Evolutionary conservation across 2,113 vertebrate genomes (phyloP).

Genomic region (Oplegnathus fasciatus): DNA sequence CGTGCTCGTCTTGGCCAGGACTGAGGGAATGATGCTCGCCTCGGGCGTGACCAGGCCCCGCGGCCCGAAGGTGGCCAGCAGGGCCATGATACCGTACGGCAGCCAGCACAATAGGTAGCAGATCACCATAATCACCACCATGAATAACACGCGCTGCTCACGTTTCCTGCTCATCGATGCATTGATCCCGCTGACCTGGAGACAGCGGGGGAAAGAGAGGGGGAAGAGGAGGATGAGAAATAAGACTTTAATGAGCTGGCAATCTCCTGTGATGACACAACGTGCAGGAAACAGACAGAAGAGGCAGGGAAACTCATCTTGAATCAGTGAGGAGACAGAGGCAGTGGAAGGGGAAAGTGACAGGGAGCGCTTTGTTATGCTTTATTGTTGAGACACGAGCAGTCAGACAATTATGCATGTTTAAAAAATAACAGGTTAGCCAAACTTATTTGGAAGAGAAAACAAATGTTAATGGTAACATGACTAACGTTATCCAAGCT

Average conservation of each 20-base stretch:
- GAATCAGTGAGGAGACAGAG: not conserved
- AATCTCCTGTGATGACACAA: not conserved
- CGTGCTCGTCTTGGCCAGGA: constrained; percentile 87
- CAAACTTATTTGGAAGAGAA: too few species aligned
- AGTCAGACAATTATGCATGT: too few species aligned
- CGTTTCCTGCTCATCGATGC: constrained; percentile 68
- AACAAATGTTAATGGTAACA: not conserved
- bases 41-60: constrained; percentile 79
- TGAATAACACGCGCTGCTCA: constrained; percentile 82
- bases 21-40: constrained; percentile 85
- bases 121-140: constrained; percentile 86
- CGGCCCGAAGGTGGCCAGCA: constrained; percentile 83
- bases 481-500: not conserved
- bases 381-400: too few species aligned
- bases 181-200: constrained; percentile 78
- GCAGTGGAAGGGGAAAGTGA: not conserved
- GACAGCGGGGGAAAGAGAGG: not conserved
- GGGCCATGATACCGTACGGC: constrained; percentile 85
- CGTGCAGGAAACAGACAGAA: not conserved
- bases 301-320: not conserved
- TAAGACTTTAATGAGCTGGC: not conserved
- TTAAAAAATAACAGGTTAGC: too few species aligned
- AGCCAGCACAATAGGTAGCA: constrained; percentile 89
- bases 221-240: not conserved
- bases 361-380: not conserved